Conservation (phyloP, 2,797 vertebrate species). For the Microctenopoma steveboyesi region DNA sequence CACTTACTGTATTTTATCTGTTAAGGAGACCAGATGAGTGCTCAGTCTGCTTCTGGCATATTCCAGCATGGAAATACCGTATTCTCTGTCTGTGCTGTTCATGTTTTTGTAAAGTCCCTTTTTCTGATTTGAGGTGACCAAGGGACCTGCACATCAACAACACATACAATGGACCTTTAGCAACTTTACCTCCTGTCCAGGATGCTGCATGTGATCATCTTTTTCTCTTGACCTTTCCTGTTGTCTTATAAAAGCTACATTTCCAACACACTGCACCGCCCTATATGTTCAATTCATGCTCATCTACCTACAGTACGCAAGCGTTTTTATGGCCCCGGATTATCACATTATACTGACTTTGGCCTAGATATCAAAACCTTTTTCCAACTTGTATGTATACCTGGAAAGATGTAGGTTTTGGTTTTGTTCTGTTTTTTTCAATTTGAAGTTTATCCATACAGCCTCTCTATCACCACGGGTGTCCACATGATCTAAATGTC, state of each 20-base stretch:
- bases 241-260: slow-evolving; percentile 21
- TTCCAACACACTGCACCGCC: not conserved
- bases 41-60: not conserved
- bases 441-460: not conserved
- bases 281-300: not conserved
- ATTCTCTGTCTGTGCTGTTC: not conserved
- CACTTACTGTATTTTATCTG: not conserved
- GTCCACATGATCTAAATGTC: not conserved
- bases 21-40: not conserved
- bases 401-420: not conserved
- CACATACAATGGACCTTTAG: slow-evolving; percentile 6
- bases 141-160: not conserved
- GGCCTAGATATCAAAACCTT: too few species aligned
- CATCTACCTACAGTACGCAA: not conserved
- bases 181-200: slow-evolving; percentile 2
- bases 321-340: too few species aligned
- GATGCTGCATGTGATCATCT: not conserved
- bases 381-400: not conserved
- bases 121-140: not conserved
- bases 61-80: not conserved
- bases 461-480: too few species aligned
- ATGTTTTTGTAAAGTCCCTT: not conserved
- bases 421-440: not conserved
- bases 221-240: slow-evolving; percentile 30
- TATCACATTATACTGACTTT: too few species aligned